phyloP scores from a whole-genome alignment of 2,797 vertebrate species.

The Linurgus olivaceus region DNA sequence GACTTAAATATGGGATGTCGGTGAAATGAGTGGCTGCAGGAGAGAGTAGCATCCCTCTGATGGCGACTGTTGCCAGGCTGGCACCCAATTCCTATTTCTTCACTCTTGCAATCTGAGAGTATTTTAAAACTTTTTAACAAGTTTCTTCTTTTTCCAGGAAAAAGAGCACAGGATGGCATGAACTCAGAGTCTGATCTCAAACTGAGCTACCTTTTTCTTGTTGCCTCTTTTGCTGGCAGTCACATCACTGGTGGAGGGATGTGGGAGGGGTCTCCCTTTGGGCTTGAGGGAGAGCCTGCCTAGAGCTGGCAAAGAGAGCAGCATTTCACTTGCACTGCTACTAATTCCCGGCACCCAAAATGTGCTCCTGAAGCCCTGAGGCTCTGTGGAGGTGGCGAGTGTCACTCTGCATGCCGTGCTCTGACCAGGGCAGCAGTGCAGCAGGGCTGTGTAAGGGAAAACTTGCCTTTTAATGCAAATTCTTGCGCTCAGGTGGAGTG shows the following conservation, averaged over 20 bases:
- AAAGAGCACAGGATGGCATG: background rate
- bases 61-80: background rate
- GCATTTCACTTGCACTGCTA: background rate
- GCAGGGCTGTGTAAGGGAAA: background rate
- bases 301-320: background rate
- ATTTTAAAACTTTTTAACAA: background rate
- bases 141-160: constrained; percentile 16
- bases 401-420: background rate
- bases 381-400: background rate
- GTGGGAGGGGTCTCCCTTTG: background rate
- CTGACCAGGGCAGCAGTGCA: background rate
- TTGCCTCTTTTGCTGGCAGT: background rate
- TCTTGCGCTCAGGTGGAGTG: background rate
- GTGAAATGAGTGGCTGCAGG: background rate
- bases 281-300: background rate
- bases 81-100: background rate
- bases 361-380: background rate
- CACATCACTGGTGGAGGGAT: background rate
- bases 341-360: background rate
- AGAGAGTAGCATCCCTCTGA: background rate
- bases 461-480: background rate
- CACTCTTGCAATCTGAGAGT: background rate
- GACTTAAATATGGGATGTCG: background rate
- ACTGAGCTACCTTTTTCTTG: background rate
- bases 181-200: background rate